phyloP scores from a whole-genome alignment of 2,113 vertebrate genomes.

The Picathartes gymnocephalus region DNA sequence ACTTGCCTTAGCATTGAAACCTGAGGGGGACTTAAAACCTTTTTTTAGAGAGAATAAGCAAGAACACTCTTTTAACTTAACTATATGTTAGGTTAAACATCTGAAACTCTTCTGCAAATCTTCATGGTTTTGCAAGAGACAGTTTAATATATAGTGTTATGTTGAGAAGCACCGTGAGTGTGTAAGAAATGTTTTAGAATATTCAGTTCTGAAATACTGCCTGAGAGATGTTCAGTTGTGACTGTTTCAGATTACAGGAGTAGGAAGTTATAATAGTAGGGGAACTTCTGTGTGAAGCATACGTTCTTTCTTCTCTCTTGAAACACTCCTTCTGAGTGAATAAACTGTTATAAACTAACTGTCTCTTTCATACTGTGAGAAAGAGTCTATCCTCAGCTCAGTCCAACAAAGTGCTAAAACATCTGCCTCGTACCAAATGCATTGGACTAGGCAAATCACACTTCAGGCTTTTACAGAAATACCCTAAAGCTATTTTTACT shows the following conservation, averaged over 20 bases:
- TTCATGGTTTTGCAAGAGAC: not conserved
- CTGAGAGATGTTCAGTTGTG: not conserved
- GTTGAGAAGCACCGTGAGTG: not conserved
- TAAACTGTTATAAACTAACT: not conserved
- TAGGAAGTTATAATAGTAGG: not conserved
- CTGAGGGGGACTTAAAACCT: not conserved
- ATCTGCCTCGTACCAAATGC: not conserved
- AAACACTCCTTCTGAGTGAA: not conserved
- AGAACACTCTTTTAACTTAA: not conserved
- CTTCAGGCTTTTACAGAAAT: not conserved
- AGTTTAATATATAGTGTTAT: not conserved
- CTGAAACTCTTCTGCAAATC: not conserved
- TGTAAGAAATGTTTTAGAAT: not conserved
- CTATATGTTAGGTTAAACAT: not conserved
- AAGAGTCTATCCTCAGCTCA: not conserved
- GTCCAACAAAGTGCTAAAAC: not conserved
- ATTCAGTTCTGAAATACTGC: not conserved
- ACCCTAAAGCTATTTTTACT: not conserved
- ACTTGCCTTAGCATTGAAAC: not conserved
- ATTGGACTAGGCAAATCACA: not conserved
- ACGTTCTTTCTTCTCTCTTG: not conserved
- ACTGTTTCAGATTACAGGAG: not conserved
- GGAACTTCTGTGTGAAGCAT: not conserved
- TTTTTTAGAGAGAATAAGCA: not conserved
- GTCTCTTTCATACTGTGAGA: not conserved